Conservation (phyloP, 23 tunicate genomes). For the Halocynthia roretzi region DNA sequence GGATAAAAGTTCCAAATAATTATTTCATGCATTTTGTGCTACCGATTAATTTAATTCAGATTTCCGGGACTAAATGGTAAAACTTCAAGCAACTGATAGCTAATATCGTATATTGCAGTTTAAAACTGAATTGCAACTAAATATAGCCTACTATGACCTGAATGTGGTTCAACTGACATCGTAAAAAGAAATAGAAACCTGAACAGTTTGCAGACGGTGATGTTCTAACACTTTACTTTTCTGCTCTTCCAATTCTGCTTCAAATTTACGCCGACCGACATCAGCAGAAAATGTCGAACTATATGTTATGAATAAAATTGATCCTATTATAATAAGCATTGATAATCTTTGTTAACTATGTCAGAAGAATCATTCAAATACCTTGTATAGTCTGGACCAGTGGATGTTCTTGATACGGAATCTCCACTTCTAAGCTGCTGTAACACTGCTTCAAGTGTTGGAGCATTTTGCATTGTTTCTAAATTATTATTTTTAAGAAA, state of each 20-base stretch:
- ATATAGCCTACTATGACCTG: no score
- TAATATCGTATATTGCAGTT: no score
- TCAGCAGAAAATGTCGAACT: constrained; percentile 23
- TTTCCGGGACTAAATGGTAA: no score
- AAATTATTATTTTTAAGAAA: not conserved
- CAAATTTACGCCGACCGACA: constrained; percentile 23
- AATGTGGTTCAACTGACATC: no score
- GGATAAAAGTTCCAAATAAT: no score
- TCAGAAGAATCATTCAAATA: not conserved
- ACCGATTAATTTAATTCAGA: no score
- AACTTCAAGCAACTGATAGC: no score
- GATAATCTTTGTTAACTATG: not conserved
- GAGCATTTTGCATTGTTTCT: constrained; percentile 8
- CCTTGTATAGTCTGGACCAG: constrained; percentile 6
- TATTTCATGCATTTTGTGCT: no score
- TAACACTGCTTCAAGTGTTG: constrained; percentile 55
- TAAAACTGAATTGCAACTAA: no score
- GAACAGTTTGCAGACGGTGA: constrained; percentile 29
- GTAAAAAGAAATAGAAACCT: constrained; percentile 1
- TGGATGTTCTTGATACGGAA: no score
- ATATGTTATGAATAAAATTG: not conserved
- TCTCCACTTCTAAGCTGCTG: constrained; percentile 67
- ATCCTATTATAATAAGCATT: not conserved
- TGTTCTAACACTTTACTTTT: constrained; percentile 30
- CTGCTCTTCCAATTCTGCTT: constrained; percentile 34